Evolutionary conservation across 1,140 invertebrate genomes (phyloP), one percentile per base, ranked within the genome.

Genomic region (Ceratosolen solmsi): DNA sequence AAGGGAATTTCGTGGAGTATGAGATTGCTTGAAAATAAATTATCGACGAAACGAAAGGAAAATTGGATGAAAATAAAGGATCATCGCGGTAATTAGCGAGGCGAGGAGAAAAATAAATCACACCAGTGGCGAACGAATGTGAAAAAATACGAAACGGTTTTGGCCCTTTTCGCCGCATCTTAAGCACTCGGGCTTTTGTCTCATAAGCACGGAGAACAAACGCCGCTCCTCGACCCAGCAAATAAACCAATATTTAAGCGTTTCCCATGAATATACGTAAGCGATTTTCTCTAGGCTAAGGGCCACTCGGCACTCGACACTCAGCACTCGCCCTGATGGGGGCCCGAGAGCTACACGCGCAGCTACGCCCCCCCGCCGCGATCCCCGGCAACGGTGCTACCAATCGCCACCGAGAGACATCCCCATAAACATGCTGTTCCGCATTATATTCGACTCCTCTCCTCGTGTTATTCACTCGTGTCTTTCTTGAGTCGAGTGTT

Each of bases 241-340:
- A 90, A 89, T 90, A 89, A 89, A 89, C 89, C 84, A 88, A 89
- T 89, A 89, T 90, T 89, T 86, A 86, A 87, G 83, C 85, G 86
- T 90, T 90, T 90, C 89, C 89, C 89, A 90, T 90, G 89, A 88
- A 88, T 88, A 88, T 76, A 86, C 85, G 87, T 87, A 88, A 87
- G 86, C 87, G 84, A 85, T 86, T 76, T 80, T 82, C 84, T 76
- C 79, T 84, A 22, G 51, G 83, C 84, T 82, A 63, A 80, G 79
- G n/a, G 79, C 71, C 79, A 74, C 79, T 74, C 79, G 33, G 20
- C 68, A 60, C 56, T 63, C 41, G 27, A 41, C 79, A 74, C 79
- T 74, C 79, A 22, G 41, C 41, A 46, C 20, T 86, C 83, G 87
- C 86, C 87, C 17, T 56, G 25, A 87, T 87, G 85, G 86, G 86